Percentiles rank a stretch among this genome's conserved stretches.
These are phyloP conservation scores for Dilophus febrilis DNA, from an alignment of 2,888 invertebrate genomes.

Conservation along the genomic window DNA sequence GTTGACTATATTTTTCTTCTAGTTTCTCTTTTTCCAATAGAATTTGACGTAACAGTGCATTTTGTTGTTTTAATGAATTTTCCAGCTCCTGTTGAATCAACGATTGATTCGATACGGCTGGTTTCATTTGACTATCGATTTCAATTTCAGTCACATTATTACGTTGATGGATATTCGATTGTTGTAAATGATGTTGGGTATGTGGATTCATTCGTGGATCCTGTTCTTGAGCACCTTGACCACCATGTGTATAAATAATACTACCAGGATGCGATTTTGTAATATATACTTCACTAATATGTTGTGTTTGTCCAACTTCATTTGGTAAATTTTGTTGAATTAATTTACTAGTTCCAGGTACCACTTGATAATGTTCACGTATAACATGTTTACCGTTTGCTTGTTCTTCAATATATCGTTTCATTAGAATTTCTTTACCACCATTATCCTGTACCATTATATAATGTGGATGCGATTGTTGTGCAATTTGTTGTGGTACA, in stretches of 20 bases:
- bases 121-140: constrained; percentile 23
- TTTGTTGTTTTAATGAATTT: constrained; percentile 54
- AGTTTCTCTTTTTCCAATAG: constrained; percentile 52
- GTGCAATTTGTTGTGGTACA: constrained; percentile 27
- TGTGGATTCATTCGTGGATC: background rate
- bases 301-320: constrained; percentile 18
- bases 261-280: constrained; percentile 27
- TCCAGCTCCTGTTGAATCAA: constrained; percentile 46
- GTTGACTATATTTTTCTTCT: constrained; percentile 32
- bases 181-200: background rate
- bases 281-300: constrained; percentile 12
- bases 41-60: constrained; percentile 55
- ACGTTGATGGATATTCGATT: constrained; percentile 23
- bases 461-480: constrained; percentile 40
- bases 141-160: no score
- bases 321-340: constrained; percentile 26
- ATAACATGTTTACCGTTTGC: constrained; percentile 45
- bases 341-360: constrained; percentile 22
- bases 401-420: constrained; percentile 70
- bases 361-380: constrained; percentile 32
- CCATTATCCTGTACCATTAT: constrained; percentile 51
- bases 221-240: constrained; percentile 1
- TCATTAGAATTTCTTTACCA: constrained; percentile 70
- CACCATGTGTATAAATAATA: constrained; percentile 7
- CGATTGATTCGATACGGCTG: constrained; percentile 29